A percentile compares a stretch with the other conserved stretches of the same genome.
Evolutionary conservation across 2,113 vertebrate genomes (phyloP).

Genomic region (Baryphthengus martii): DNA sequence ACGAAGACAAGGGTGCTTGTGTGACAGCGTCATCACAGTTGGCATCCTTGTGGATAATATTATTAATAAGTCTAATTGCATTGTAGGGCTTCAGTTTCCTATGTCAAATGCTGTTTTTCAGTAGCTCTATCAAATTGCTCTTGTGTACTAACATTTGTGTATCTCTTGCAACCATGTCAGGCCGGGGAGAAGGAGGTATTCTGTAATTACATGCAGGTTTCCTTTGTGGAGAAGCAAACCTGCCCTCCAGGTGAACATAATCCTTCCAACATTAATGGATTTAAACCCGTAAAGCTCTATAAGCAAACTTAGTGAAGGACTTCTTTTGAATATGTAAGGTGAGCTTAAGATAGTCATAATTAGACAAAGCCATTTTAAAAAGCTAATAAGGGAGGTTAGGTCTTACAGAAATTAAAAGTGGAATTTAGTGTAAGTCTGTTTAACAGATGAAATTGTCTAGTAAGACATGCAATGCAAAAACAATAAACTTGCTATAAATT

Average conservation of each 20-base stretch:
- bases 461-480: neutral
- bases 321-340: neutral
- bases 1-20: neutral
- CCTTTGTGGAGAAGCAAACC: neutral
- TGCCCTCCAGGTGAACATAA: conserved; percentile 16
- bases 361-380: neutral
- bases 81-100: neutral
- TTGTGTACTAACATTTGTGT: neutral
- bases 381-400: neutral
- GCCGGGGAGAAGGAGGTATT: neutral
- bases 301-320: neutral
- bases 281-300: neutral
- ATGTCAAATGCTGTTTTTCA: neutral
- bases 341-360: neutral
- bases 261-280: conserved; percentile 4
- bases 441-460: neutral
- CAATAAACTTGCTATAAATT: neutral
- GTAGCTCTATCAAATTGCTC: neutral
- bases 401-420: neutral
- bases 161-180: neutral
- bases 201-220: neutral
- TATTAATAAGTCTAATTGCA: neutral
- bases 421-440: neutral
- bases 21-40: neutral
- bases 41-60: neutral